Base-by-base conservation (phyloP, 2,113 vertebrate genomes). In the Nothobranchius kuhntae region DNA sequence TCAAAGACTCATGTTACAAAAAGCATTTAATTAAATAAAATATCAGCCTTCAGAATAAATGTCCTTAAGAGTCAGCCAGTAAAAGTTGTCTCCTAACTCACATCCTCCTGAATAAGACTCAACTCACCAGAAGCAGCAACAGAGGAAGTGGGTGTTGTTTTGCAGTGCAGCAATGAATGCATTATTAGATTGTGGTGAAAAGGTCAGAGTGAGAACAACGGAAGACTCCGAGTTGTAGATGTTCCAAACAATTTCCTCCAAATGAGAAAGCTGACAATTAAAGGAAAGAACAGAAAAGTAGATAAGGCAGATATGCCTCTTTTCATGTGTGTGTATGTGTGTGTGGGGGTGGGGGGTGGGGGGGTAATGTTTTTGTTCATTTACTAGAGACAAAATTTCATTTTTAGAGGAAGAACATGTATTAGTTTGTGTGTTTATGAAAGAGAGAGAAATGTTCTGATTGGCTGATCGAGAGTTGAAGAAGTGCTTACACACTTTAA, bases 161-260 rank as follows among this genome's bases (percentile, higher is more conserved):
- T 21, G 55, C 52, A 40, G 54, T 55, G 73, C 26, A 21, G 13
- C 26, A 53, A 46, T 36, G 24, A 51, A 73, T 53, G 17, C 4
- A 42, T 71, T 17, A 51, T 65, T 38, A 62, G 14, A 63, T 44
- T 14, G 30, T 40, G 60, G 61, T 67, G 69, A 60, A 76, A 76
- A 84, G 75, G 74, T 83, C 62, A 77, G 50, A 47, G 1, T 44
- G 7, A 69, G 63, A 81, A 56, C 67, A 70, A 72, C 77, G 13
- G n/a, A 55, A 75, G 51, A 42, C 21, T 69, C 58, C 17, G 42
- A 73, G 64, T 73, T 56, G 58, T 68, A 75, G 59, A 60, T 71
- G 82, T 89, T 87, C 87, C 73, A 61, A 75, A 69, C 82, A 78
- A 85, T 86, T 81, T 80, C 65, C 78, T 59, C 57, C 65, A 78